Evolutionary conservation across 2,113 vertebrate genomes (phyloP).

Genomic region (Vanacampus margaritifer): DNA sequence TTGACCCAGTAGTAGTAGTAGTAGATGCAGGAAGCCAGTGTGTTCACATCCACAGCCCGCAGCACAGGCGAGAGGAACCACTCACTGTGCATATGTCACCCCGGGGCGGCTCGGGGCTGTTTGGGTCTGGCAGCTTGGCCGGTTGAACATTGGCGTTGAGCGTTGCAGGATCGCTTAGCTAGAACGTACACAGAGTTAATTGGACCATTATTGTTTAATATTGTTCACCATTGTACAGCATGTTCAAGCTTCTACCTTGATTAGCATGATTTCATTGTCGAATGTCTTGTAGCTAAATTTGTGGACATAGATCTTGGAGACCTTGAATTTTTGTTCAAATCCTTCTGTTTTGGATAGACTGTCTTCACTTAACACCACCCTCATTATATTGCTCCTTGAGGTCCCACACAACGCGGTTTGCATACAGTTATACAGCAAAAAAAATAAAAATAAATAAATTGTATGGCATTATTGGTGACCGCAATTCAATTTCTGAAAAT

Average conservation of each 20-base stretch:
- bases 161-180: conserved; percentile 62
- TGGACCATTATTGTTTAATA: background rate
- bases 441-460: no score
- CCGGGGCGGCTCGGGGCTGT: accelerated
- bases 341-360: conserved; percentile 48
- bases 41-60: conserved; percentile 64
- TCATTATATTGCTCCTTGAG: conserved; percentile 48
- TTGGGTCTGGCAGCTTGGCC: conserved; percentile 20
- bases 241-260: conserved; percentile 51
- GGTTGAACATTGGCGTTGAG: conserved; percentile 62
- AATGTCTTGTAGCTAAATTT: conserved; percentile 51
- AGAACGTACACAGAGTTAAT: conserved; percentile 16
- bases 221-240: no score
- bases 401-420: background rate
- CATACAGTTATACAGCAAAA: no score
- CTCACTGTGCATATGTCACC: conserved; percentile 64
- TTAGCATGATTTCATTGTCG: conserved; percentile 72
- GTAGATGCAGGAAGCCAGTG: conserved; percentile 36
- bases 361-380: conserved; percentile 67
- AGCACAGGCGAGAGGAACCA: conserved; percentile 66
- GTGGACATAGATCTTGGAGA: conserved; percentile 40
- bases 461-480: no score
- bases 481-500: background rate
- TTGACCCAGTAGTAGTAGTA: conserved; percentile 65
- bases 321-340: conserved; percentile 62